Percentiles rank a stretch among this genome's conserved stretches.
Conservation (phyloP, 2,888 invertebrate species). For the Strigamia maritima region DNA sequence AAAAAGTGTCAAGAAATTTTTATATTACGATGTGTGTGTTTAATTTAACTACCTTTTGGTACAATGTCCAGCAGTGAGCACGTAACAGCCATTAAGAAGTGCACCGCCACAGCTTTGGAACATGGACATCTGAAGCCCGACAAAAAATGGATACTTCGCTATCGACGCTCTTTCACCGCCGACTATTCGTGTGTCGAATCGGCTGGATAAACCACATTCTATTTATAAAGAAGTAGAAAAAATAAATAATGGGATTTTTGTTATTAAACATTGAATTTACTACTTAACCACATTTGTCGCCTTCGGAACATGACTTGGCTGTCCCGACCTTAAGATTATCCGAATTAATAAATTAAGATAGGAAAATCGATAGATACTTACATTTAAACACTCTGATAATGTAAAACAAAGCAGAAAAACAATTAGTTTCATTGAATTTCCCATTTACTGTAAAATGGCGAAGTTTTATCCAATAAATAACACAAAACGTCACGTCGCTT, state of each 20-base stretch:
- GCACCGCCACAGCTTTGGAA: background rate
- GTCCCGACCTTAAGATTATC: background rate
- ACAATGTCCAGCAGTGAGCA: background rate
- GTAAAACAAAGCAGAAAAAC: background rate
- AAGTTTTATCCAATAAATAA: background rate
- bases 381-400: background rate
- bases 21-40: no score
- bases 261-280: background rate
- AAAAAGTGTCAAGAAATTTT: background rate
- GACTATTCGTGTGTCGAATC: background rate
- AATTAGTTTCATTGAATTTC: background rate
- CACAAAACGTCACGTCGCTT: background rate
- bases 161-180: constrained; percentile 8
- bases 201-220: constrained; percentile 3
- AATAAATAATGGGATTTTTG: no score
- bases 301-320: background rate
- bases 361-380: background rate
- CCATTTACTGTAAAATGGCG: background rate
- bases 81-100: background rate
- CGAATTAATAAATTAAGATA: background rate
- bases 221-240: background rate
- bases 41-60: background rate
- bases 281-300: background rate
- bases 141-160: constrained; percentile 7
- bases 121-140: background rate